phyloP scores from a whole-genome alignment of 2,113 vertebrate species.

The Phylloscopus trochilus region DNA sequence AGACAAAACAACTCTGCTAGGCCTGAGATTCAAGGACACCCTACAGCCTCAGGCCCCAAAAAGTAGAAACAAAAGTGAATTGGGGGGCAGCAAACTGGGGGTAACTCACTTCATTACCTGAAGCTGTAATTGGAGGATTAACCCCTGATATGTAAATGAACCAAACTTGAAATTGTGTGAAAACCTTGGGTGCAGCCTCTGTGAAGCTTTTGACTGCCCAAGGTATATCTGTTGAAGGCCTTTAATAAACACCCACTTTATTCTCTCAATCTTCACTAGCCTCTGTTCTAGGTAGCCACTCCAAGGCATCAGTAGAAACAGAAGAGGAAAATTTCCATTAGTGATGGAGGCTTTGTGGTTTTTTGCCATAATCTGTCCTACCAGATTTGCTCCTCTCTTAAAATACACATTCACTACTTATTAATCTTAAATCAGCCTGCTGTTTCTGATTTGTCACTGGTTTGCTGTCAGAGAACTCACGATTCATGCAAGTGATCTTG shows the following conservation, averaged over 20 bases:
- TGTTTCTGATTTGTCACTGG: neutral
- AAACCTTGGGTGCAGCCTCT: neutral
- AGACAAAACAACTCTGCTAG: neutral
- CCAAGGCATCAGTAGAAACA: neutral
- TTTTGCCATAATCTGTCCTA: neutral
- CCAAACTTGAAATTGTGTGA: too few species aligned
- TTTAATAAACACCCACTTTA: neutral
- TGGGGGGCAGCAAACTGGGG: rapidly evolving
- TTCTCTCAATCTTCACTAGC: neutral
- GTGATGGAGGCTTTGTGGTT: neutral
- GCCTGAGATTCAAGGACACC: neutral
- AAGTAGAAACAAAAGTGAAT: neutral
- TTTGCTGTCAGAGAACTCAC: conserved; percentile 81
- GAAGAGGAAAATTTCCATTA: neutral
- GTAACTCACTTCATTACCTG: neutral
- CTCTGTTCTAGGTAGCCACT: neutral
- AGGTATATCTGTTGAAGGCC: neutral
- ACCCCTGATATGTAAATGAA: neutral
- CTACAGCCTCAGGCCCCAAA: neutral
- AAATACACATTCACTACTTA: neutral
- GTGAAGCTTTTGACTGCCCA: neutral
- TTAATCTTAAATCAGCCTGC: neutral
- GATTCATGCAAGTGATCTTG: conserved; percentile 92
- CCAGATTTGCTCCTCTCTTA: neutral
- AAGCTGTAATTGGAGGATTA: neutral